These are phyloP conservation scores for Cataglyphis rosenhaueri DNA, from an alignment of 2,888 invertebrate genomes.

Conservation along the genomic window DNA sequence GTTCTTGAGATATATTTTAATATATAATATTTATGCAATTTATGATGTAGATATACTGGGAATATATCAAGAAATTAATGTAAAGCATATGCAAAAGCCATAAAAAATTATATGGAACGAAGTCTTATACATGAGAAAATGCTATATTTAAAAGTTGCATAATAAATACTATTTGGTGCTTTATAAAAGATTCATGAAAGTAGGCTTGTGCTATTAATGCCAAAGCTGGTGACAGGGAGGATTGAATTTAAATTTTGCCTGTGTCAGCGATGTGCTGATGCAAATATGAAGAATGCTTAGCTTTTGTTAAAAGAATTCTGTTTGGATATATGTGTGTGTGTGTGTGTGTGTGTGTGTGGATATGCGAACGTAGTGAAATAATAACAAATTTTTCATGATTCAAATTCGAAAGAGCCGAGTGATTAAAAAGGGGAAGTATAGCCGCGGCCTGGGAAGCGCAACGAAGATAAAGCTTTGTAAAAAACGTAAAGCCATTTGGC, in stretches of 20 bases:
- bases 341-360: neutral
- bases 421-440: conserved; percentile 41
- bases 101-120: neutral
- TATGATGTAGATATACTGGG: neutral
- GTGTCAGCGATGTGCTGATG: neutral
- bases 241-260: conserved; percentile 3
- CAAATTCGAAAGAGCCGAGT: conserved; percentile 10
- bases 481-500: conserved; percentile 29
- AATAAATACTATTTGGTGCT: neutral
- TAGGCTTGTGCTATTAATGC: neutral
- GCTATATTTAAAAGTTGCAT: neutral
- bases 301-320: neutral
- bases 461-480: conserved; percentile 40
- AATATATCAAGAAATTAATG: neutral
- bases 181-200: neutral
- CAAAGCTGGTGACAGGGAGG: neutral
- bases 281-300: conserved; percentile 3
- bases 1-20: neutral
- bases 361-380: neutral
- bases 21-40: neutral
- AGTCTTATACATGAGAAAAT: neutral
- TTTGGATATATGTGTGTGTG: neutral
- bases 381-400: conserved; percentile 38
- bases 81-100: neutral
- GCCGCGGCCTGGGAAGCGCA: conserved; percentile 3